A percentile compares a stretch with the other conserved stretches of the same genome.
These are phyloP conservation scores for Microcebus ravelobensis DNA, from an alignment of 2,113 vertebrate species.

Conservation along the genomic window DNA sequence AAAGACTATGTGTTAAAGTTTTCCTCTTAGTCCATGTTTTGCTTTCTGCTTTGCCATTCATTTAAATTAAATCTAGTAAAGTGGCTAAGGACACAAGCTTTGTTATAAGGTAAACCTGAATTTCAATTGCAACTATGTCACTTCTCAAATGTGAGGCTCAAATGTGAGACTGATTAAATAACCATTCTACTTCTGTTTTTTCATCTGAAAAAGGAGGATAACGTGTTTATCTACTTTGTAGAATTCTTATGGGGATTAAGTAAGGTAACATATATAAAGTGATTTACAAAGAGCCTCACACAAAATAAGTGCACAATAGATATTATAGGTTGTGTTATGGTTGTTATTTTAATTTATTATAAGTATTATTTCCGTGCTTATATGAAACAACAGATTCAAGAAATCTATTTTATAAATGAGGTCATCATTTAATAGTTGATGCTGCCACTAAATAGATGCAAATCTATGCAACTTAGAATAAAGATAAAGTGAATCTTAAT, in stretches of 20 bases:
- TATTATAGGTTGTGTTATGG: not conserved
- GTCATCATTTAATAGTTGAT: not conserved
- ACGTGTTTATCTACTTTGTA: not conserved
- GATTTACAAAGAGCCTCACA: not conserved
- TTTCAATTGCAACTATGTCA: not conserved
- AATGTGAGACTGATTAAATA: not conserved
- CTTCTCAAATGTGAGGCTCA: not conserved
- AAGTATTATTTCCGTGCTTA: not conserved
- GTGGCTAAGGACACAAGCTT: not conserved
- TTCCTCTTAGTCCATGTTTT: not conserved
- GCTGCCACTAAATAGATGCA: not conserved
- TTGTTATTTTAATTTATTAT: slow-evolving; percentile 9
- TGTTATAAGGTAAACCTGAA: not conserved
- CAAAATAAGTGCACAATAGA: not conserved
- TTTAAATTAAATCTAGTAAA: not conserved
- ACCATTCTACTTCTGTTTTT: not conserved
- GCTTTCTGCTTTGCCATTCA: not conserved
- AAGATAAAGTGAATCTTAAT: not conserved
- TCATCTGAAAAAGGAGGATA: not conserved
- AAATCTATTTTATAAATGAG: not conserved
- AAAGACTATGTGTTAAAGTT: not conserved
- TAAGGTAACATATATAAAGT: not conserved
- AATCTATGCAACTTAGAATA: not conserved
- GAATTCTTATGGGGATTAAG: not conserved
- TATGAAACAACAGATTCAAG: not conserved